Percentiles rank a stretch among this genome's conserved stretches.
Evolutionary conservation across 2,797 vertebrate genomes (phyloP).

Genomic region (Crax fasciolata): DNA sequence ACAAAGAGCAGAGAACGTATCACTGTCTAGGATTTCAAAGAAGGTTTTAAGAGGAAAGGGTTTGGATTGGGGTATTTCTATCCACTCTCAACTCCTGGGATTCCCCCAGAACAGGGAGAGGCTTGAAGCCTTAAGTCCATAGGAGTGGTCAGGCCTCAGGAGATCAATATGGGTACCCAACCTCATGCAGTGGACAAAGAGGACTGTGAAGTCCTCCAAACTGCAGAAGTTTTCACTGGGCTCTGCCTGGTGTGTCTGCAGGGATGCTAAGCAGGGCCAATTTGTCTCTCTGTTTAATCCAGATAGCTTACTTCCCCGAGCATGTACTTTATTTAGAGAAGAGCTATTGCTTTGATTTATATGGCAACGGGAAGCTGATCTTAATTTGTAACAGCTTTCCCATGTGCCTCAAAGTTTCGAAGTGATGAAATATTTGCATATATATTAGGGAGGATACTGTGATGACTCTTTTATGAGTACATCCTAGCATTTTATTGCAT

Average conservation of each 20-base stretch:
- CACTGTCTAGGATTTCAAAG: neutral
- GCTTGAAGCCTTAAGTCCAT: neutral
- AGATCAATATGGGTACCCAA: accelerated
- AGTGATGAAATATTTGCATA: constrained; percentile 73
- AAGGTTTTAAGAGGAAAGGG: neutral
- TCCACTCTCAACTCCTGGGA: neutral
- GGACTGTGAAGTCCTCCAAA: neutral
- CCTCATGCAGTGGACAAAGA: neutral
- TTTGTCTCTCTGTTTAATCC: constrained; percentile 45
- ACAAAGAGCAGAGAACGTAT: neutral
- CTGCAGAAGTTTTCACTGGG: neutral
- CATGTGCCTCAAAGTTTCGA: constrained; percentile 7
- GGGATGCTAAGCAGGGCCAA: neutral
- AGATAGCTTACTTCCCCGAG: constrained; percentile 22
- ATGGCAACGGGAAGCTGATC: constrained; percentile 39
- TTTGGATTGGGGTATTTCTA: neutral
- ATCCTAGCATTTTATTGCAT: constrained; percentile 58
- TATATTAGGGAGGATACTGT: constrained; percentile 59
- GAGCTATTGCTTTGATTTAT: constrained; percentile 62
- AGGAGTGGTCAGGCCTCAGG: neutral
- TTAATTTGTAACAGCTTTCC: constrained; percentile 64
- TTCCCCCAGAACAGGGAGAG: neutral
- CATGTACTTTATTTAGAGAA: constrained; percentile 42
- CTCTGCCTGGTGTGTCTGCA: neutral
- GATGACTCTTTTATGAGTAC: constrained; percentile 47